Conservation (phyloP, 2,797 vertebrate species). For the Danio aesculapii region DNA sequence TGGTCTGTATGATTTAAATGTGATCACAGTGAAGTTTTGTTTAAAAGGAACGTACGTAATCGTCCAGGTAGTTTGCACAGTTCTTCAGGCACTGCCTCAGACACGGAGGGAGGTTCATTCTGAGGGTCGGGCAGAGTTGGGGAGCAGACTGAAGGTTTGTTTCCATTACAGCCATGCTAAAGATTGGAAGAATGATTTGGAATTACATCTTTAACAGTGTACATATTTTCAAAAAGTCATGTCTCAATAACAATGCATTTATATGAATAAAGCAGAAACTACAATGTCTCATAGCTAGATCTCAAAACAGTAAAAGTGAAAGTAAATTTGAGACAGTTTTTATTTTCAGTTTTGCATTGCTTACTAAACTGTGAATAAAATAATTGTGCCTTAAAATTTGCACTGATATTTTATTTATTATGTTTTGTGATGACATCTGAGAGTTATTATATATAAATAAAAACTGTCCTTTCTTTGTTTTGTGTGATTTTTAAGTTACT, state of each 20-base stretch:
- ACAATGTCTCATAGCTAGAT: neutral
- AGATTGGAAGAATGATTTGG: neutral
- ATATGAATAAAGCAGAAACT: neutral
- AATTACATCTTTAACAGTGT: neutral
- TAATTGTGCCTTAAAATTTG: neutral
- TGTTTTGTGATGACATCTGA: neutral
- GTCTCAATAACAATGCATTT: neutral
- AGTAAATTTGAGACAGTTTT: slow-evolving; percentile 50
- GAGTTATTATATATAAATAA: neutral
- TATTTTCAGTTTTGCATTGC: slow-evolving; percentile 36
- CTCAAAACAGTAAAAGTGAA: slow-evolving; percentile 53
- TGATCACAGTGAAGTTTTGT: neutral
- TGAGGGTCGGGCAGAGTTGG: slow-evolving; percentile 12
- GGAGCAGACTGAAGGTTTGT: slow-evolving; percentile 6
- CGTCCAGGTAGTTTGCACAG: slow-evolving; percentile 86
- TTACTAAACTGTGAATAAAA: neutral
- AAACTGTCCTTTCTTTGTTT: no score
- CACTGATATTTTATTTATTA: neutral
- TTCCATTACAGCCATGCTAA: slow-evolving; percentile 44
- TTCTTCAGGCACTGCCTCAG: slow-evolving; percentile 66
- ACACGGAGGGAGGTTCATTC: slow-evolving; percentile 33
- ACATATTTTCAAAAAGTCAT: neutral
- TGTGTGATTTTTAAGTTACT: neutral
- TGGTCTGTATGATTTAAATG: neutral
- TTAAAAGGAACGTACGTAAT: slow-evolving; percentile 73